Conservation (phyloP, 1,140 invertebrate species). For the Tyrophagus putrescentiae region DNA sequence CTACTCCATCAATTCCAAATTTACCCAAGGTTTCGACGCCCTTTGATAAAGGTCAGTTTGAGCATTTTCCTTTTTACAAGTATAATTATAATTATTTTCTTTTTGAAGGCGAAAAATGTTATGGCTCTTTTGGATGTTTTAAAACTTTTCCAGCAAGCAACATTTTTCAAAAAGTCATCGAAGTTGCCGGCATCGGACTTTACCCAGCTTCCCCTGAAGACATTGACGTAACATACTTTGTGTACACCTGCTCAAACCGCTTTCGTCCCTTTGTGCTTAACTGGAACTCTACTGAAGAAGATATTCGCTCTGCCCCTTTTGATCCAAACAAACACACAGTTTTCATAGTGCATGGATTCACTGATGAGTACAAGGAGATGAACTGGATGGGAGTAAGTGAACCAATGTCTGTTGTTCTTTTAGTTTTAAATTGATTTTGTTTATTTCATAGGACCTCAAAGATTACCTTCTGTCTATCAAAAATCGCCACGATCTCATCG, state of each 20-base stretch:
- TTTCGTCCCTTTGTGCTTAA: not conserved
- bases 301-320: not conserved
- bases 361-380: slow-evolving; percentile 10
- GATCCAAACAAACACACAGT: not conserved
- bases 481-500: too few species aligned
- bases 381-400: slow-evolving; percentile 20
- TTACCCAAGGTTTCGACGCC: too few species aligned
- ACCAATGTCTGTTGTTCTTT: not conserved
- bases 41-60: too few species aligned
- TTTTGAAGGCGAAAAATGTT: too few species aligned
- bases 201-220: not conserved
- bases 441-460: slow-evolving; percentile 11
- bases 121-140: too few species aligned
- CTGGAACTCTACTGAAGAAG: not conserved
- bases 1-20: too few species aligned
- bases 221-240: not conserved
- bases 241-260: not conserved
- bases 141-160: too few species aligned
- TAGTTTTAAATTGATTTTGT: not conserved
- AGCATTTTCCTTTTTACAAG: too few species aligned
- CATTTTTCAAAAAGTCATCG: too few species aligned
- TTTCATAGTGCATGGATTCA: slow-evolving; percentile 20
- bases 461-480: slow-evolving; percentile 5
- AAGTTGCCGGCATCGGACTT: too few species aligned
- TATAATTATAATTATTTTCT: too few species aligned